Percentiles rank a stretch among this genome's conserved stretches.
Evolutionary conservation across 2,113 vertebrate genomes (phyloP).

Genomic region (Halcyon malimbica): DNA sequence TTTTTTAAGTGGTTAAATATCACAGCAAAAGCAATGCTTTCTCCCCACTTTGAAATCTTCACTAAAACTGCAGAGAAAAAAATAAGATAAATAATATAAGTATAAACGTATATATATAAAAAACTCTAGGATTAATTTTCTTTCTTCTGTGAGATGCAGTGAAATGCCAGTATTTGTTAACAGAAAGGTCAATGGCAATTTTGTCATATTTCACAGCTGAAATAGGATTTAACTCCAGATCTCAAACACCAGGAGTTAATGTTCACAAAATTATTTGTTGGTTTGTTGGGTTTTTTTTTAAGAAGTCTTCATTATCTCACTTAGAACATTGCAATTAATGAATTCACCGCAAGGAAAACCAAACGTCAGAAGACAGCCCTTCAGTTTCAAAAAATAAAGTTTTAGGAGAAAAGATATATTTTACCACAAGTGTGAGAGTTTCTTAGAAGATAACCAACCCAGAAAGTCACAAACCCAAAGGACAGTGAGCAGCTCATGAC

Average conservation of each 20-base stretch:
- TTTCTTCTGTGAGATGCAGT: not conserved
- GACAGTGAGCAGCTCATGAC: not conserved
- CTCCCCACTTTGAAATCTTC: not conserved
- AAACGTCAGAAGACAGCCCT: not conserved
- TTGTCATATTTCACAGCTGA: not conserved
- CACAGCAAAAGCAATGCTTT: not conserved
- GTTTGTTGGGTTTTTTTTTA: not conserved
- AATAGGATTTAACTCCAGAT: not conserved
- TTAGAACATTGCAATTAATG: not conserved
- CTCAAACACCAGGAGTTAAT: not conserved
- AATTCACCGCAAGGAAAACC: not conserved
- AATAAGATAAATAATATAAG: not conserved
- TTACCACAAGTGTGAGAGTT: not conserved
- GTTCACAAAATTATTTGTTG: not conserved
- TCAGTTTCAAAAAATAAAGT: not conserved
- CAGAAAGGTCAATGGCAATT: not conserved
- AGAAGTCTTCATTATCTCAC: not conserved
- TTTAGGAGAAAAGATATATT: not conserved
- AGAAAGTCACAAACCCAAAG: not conserved
- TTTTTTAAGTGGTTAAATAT: not conserved
- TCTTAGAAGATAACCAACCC: not conserved
- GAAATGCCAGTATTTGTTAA: not conserved
- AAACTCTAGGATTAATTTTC: not conserved
- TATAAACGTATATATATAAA: no score
- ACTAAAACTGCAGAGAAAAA: not conserved